Evolutionary conservation across 2,888 invertebrate genomes (phyloP), one percentile per base, ranked within the genome.

Genomic region (Rhamnusium bicolor): DNA sequence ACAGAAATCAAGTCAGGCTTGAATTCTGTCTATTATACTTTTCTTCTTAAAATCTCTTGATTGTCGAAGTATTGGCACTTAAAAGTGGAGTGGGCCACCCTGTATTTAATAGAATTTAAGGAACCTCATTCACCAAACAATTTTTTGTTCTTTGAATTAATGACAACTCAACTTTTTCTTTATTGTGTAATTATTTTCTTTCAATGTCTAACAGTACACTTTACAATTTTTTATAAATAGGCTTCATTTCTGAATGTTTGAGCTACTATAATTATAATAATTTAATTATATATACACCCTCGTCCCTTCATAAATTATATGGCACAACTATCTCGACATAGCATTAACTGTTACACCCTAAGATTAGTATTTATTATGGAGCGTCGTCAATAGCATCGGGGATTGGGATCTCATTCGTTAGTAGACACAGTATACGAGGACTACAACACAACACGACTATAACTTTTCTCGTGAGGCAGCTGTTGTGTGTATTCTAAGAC

Each of bases 291-390:
- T 18, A 51, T 40, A 24, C 67, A 54, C 51, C 67, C 56, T 46
- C 40, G 56, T 40, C 46, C 40, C 40, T 12, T 21, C 54, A 56
- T 67, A 67, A 67, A 66, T 66, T 66, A 66, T 7, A 40, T 7
- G 19, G 40, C 54, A 18, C 14, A 54, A 40, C 66, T 54, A 29
- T 32, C 56, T 29, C 54, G 29, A 46, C 56, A 56, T 16, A 29
- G 14, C 67, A 56, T 67, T 67, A 56, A 56, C 40, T 56, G 29
- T 40, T 67, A 67, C 54, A 65, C 49, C 29, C 51, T 46, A 14
- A 29, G 67, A 67, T 67, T 67, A 67, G 67, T 67, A 67, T 67
- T 67, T 67, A 67, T 67, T 67, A 54, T 40, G 21, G n/a, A 61
- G 18, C 61, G 46, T 46, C 58, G 61, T 61, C 46, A 46, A 61